A percentile compares a stretch with the other conserved stretches of the same genome.
Conservation (phyloP, 2,888 invertebrate species). For the Osmoderma eremita region DNA sequence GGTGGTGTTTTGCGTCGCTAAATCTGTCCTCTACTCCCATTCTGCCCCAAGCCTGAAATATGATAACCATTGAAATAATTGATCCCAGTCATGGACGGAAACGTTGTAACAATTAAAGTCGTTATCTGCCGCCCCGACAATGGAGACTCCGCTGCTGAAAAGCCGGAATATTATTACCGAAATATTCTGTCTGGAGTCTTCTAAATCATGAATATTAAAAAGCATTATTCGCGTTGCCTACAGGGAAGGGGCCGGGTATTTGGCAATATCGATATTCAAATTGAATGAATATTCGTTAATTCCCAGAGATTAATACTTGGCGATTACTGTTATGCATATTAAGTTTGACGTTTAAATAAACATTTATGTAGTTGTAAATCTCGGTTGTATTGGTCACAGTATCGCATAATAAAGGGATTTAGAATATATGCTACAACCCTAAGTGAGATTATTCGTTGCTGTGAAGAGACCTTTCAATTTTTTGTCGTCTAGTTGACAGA, state of each 20-base stretch:
- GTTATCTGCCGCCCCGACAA: slow-evolving; percentile 2
- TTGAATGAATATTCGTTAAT: no score
- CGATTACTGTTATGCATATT: slow-evolving; percentile 17
- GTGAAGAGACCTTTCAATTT: slow-evolving; percentile 4
- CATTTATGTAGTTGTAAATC: no score
- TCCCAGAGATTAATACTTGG: not conserved
- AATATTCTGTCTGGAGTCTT: slow-evolving; percentile 6
- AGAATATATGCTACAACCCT: not conserved
- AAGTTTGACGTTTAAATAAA: slow-evolving; percentile 3
- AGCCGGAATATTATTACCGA: slow-evolving; percentile 6
- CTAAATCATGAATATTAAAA: slow-evolving; percentile 33
- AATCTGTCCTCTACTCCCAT: not conserved
- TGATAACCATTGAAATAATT: slow-evolving; percentile 10
- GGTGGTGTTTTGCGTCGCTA: slow-evolving; percentile 8
- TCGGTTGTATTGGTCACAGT: no score
- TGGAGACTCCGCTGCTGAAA: not conserved
- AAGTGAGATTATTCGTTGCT: not conserved
- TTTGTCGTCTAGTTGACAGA: slow-evolving; percentile 24
- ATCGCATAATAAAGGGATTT: no score
- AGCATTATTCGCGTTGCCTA: slow-evolving; percentile 8
- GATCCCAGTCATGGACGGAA: slow-evolving; percentile 8
- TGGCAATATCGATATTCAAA: not conserved
- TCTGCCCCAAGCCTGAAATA: not conserved
- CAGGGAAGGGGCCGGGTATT: not conserved
- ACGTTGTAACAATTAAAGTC: slow-evolving; percentile 9